Conservation (phyloP, 2,797 vertebrate species). For the Sebastes nivosus region DNA sequence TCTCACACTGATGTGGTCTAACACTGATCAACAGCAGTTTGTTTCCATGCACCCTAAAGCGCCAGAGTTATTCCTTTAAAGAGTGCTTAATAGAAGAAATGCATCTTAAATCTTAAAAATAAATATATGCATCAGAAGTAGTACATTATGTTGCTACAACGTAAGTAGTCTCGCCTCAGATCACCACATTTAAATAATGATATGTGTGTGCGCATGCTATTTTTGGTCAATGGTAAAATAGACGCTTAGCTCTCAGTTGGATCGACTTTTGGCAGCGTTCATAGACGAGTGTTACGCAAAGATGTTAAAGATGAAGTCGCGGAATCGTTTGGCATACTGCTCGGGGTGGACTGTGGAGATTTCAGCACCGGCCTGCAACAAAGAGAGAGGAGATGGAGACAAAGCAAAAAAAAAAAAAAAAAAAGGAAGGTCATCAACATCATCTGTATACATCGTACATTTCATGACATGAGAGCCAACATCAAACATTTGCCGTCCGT, state of each 20-base stretch:
- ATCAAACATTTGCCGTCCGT: neutral
- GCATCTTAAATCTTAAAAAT: slow-evolving; percentile 63
- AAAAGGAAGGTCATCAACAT: neutral
- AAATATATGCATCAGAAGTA: slow-evolving; percentile 77
- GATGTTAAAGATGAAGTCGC: slow-evolving; percentile 94
- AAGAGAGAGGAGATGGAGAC: neutral
- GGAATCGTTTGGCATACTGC: slow-evolving; percentile 94
- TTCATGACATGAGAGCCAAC: neutral
- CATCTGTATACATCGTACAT: neutral
- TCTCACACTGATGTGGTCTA: slow-evolving; percentile 4
- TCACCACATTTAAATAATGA: slow-evolving; percentile 21
- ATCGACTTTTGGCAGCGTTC: slow-evolving; percentile 5
- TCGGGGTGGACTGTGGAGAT: slow-evolving; percentile 96
- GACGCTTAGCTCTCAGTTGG: slow-evolving; percentile 15
- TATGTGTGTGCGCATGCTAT: slow-evolving; percentile 21
- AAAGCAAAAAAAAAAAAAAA: neutral
- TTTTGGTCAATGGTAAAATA: slow-evolving; percentile 39
- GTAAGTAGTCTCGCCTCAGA: slow-evolving; percentile 37
- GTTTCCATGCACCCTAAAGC: slow-evolving; percentile 18
- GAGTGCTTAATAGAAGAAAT: slow-evolving; percentile 57
- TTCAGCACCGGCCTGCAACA: slow-evolving; percentile 88
- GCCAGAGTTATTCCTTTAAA: slow-evolving; percentile 44
- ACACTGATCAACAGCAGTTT: slow-evolving; percentile 53
- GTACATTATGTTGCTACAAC: slow-evolving; percentile 61
- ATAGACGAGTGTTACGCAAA: slow-evolving; percentile 82